phyloP scores from a whole-genome alignment of 2,888 invertebrate species.

The Leptothorax acervorum region DNA sequence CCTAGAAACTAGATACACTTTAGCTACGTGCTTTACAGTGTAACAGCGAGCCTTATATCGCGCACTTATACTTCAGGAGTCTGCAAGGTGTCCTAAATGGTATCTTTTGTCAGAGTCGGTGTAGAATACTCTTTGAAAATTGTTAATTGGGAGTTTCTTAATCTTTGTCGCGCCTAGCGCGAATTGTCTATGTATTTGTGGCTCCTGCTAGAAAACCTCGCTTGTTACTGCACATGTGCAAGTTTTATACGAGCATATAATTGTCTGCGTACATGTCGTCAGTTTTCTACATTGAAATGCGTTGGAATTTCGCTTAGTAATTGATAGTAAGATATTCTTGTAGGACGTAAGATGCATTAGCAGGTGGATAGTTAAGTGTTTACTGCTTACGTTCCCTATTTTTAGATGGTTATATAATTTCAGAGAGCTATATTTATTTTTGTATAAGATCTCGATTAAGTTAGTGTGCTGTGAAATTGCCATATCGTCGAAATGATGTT shows the following conservation, averaged over 20 bases:
- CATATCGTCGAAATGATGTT: constrained; percentile 71
- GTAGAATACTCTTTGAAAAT: constrained; percentile 44
- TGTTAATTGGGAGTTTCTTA: constrained; percentile 23
- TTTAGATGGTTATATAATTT: constrained; percentile 44
- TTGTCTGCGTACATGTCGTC: constrained; percentile 25
- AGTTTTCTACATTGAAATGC: constrained; percentile 36
- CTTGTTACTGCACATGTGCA: constrained; percentile 38
- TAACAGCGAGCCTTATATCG: constrained; percentile 40
- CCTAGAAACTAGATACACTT: constrained; percentile 46
- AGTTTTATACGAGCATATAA: constrained; percentile 48
- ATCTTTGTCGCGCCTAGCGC: constrained; percentile 29
- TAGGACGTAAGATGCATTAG: constrained; percentile 27
- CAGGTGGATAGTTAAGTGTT: constrained; percentile 26
- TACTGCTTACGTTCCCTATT: constrained; percentile 52
- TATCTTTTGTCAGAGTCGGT: constrained; percentile 29
- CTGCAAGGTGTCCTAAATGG: constrained; percentile 24
- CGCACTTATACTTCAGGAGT: constrained; percentile 40
- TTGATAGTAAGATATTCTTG: not conserved
- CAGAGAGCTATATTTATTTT: constrained; percentile 76
- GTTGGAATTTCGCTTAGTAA: constrained; percentile 39
- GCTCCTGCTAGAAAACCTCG: constrained; percentile 44
- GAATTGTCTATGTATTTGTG: constrained; percentile 46
- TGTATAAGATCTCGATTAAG: constrained; percentile 76
- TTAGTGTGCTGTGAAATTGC: constrained; percentile 78
- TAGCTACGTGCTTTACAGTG: constrained; percentile 43